Evolutionary conservation across 2,888 invertebrate genomes (phyloP), one percentile per base, ranked within the genome.

Genomic region (Camptogramma bilineatum): DNA sequence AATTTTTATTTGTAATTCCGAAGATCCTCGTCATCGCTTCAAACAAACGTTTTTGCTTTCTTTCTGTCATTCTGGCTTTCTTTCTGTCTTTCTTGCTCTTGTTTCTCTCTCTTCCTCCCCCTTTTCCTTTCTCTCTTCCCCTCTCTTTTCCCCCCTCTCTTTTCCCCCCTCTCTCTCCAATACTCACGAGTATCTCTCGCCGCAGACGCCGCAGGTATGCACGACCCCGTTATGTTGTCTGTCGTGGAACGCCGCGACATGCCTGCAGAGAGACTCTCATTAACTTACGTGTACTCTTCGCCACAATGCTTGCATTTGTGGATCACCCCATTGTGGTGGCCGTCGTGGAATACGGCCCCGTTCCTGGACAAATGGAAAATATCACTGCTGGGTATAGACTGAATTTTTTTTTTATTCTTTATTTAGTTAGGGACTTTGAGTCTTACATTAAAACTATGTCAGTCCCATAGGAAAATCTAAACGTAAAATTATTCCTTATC

Each of bases 311-410:
- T 75, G 55, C 92, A 92, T 50, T 86, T 88, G 52, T 80, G 87
- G 0, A 78, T 80, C 0, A 83, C 76, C 0, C 92, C 92, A 34
- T 85, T 91, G 68, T 92, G 92, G 31, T 81, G 87, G 13, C 88
- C 87, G 21, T 91, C 87, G 16, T 92, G 92, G 5, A 90, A 80
- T 0, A 88, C 67, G 0, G 90, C 91, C 2, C 91, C 84, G 47
- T 79, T 80, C 68, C 91, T 91, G 78, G 75, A 34, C 28, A 28
- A 21, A 50, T 4, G 34, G 7, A 39, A 4, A 21, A 21, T 21
- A 10, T 31, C 9, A 31, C 31, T 10, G 31, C 31, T 8, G 31
- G 31, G 31, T 10, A 10, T 9, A 31, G 0, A 8, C 8, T 3
- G 28, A 8, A 5, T 8, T 28, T n/a, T n/a, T n/a, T n/a, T n/a